These are phyloP conservation scores for Trissolcus japonicus DNA, from an alignment of 2,888 invertebrate species.

Conservation along the genomic window DNA sequence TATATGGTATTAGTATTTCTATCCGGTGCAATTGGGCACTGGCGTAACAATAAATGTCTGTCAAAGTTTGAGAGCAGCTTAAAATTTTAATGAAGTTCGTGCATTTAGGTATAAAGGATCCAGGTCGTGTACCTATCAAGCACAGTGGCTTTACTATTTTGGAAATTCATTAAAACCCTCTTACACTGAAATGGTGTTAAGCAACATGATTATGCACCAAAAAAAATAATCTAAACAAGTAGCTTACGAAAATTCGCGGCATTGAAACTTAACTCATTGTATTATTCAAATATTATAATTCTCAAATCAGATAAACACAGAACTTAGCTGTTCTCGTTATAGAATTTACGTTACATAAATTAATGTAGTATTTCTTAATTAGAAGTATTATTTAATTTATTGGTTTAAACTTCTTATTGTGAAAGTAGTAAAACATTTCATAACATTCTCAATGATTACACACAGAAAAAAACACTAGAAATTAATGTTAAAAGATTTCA, in stretches of 20 bases:
- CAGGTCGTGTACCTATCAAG: conserved; percentile 6
- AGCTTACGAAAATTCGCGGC: not conserved
- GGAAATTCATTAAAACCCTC: conserved; percentile 21
- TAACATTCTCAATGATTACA: too few relatives aligned
- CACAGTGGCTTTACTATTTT: conserved; percentile 13
- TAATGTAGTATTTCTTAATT: too few relatives aligned
- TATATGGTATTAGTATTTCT: not conserved
- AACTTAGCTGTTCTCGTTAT: too few relatives aligned
- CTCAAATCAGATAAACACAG: too few relatives aligned
- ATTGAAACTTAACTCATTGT: too few relatives aligned
- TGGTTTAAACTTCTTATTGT: too few relatives aligned
- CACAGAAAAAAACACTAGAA: too few relatives aligned
- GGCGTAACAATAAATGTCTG: conserved; percentile 9
- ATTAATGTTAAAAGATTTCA: too few relatives aligned
- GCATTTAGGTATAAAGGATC: conserved; percentile 9
- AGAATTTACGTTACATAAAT: too few relatives aligned
- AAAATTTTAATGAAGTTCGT: conserved; percentile 20
- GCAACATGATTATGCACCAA: conserved; percentile 6
- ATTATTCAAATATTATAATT: too few relatives aligned
- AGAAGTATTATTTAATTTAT: too few relatives aligned
- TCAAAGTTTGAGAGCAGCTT: conserved; percentile 24
- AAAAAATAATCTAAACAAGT: conserved; percentile 1
- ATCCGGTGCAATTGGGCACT: conserved; percentile 8
- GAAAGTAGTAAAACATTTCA: too few relatives aligned
- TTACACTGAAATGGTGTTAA: conserved; percentile 4